Evolutionary conservation across 2,888 invertebrate species (phyloP).

Genomic region (Nephrotoma flavescens): DNA sequence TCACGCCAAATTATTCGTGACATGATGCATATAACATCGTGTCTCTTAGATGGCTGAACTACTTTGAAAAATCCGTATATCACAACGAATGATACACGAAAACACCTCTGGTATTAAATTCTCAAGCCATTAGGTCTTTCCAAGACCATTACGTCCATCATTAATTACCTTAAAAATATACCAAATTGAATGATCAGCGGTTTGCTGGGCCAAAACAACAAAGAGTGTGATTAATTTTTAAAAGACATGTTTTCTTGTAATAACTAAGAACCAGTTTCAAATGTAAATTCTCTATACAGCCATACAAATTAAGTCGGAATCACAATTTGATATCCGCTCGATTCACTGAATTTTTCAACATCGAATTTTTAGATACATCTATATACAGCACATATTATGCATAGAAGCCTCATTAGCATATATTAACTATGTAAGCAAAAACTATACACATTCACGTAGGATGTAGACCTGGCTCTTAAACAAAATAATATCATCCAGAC

Average conservation of each 20-base stretch:
- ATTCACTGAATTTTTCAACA: not conserved
- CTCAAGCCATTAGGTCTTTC: too few species aligned
- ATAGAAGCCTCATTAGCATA: not conserved
- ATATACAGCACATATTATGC: not conserved
- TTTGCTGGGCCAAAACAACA: too few species aligned
- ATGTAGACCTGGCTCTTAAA: not conserved
- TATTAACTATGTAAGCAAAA: not conserved
- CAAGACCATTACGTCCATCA: too few species aligned
- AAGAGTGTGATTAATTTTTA: too few species aligned
- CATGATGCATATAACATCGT: too few species aligned
- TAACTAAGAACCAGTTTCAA: not conserved
- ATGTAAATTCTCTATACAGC: not conserved
- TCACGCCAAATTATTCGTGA: too few species aligned
- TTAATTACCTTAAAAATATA: too few species aligned
- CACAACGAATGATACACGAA: too few species aligned
- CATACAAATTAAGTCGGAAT: not conserved
- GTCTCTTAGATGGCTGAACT: too few species aligned
- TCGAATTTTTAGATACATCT: not conserved
- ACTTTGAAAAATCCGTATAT: too few species aligned
- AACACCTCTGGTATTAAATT: too few species aligned
- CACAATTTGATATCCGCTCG: not conserved
- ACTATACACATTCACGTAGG: not conserved
- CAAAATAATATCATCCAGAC: not conserved
- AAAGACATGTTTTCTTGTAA: not conserved
- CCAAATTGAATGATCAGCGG: too few species aligned